Base-by-base conservation (phyloP, 2,888 invertebrate species). In the Hetaerina titia region DNA sequence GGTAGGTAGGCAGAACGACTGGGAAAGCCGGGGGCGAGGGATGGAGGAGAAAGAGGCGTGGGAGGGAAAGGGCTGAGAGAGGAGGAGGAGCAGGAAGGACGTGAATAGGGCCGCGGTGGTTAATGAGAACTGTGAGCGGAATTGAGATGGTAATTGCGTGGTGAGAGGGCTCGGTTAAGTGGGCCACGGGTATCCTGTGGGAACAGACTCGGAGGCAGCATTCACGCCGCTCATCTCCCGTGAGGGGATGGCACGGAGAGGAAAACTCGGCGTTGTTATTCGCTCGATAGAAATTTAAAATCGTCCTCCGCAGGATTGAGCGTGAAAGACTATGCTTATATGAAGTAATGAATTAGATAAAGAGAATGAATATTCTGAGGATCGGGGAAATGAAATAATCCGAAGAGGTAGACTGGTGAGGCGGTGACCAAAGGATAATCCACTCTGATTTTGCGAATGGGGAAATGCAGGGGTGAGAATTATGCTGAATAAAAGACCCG, bases 91-190 rank as follows among this genome's bases (percentile, higher is more conserved):
- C 69, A 11, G n/a, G 69, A 5, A 31, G 13, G 25, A 81, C 31
- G 81, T 81, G 81, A 81, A 69, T 69, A 22, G 22, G 69, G 69
- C 6, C 69, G 22, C 22, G 81, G 25, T 13, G 81, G 81, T 31
- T 25, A 81, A 81, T 81, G 81, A 81, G 25, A 31, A 81, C 22
- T 81, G 11, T 25, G 81, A 81, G 81, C 81, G 81, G 31, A 81
- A 81, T 31, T 81, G 81, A 81, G 81, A 81, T 31, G 81, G 81
- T 81, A 81, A 81, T 81, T 81, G 31, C 81, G 81, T 81, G 81
- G 81, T 13, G 25, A 81, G 81, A 81, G 81, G 81, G 81, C 11
- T 31, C 31, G n/a, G 25, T 81, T 13, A 81, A 81, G 81, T 9
- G 81, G 81, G 31, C 81, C 9, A 31, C 31, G 81, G 31, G 81